These are phyloP conservation scores for Danio albolineatus DNA, from an alignment of 2,797 vertebrate species.

Conservation along the genomic window DNA sequence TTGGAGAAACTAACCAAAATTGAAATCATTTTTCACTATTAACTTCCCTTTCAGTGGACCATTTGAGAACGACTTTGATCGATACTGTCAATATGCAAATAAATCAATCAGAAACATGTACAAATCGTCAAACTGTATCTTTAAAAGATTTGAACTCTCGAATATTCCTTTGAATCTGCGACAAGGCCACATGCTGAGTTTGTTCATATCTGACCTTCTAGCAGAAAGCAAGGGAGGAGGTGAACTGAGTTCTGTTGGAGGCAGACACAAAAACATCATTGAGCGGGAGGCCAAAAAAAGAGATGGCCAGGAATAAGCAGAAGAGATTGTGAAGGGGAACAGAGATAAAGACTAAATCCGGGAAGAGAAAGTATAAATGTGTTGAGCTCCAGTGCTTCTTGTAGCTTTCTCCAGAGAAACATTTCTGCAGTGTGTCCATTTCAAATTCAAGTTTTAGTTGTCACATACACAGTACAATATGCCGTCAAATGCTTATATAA, in stretches of 20 bases:
- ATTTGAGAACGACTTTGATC: neutral
- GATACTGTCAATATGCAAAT: neutral
- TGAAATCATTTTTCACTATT: neutral
- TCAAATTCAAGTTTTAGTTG: neutral
- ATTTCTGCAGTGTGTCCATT: neutral
- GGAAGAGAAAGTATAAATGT: neutral
- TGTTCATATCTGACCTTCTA: slow-evolving; percentile 20
- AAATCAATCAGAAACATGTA: neutral
- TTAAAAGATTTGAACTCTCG: neutral
- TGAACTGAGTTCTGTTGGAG: slow-evolving; percentile 20
- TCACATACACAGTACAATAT: no score
- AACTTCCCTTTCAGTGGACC: no score
- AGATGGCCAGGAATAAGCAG: slow-evolving; percentile 7
- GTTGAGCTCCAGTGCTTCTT: neutral
- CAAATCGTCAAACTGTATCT: neutral
- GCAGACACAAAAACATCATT: slow-evolving; percentile 30
- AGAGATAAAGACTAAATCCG: neutral
- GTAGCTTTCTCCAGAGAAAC: slow-evolving; percentile 22
- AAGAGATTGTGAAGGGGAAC: slow-evolving; percentile 31
- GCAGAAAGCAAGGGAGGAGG: slow-evolving; percentile 22
- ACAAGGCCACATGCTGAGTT: slow-evolving; percentile 27
- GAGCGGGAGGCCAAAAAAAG: neutral
- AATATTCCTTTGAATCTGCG: neutral
- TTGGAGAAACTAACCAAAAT: neutral
- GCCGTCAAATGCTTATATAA: no score